Evolutionary conservation across 2,113 vertebrate genomes (phyloP), one percentile per base, ranked within the genome.

Genomic region (Pterocles orientalis): DNA sequence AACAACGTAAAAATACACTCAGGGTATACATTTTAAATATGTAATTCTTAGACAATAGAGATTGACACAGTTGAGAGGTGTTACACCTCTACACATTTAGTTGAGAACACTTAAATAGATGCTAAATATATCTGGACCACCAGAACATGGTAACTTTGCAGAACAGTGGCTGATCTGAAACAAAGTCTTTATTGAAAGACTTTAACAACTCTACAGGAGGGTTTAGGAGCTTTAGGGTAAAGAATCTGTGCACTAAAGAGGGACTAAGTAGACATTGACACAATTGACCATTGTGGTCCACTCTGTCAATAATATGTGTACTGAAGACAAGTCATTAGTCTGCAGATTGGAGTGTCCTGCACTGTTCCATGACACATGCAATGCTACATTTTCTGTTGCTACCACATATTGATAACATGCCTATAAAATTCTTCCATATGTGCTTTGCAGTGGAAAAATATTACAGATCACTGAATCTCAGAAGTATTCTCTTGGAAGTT

Each of bases 291-390:
- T 34, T 60, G 80, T 41, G 82, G 79, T 85, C 84, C 81, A 12
- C 65, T 84, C 82, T 62, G 62, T 70, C 66, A 76, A 15, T 89
- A 69, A 76, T 50, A 71, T 4, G 45, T n/a, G 45, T 47, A 16
- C 72, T 61, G 43, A 65, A 60, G n/a, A 78, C 93, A 79, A 95
- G 83, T 88, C 60, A 60, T 81, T 95, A 73, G 36, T 56, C 87
- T 94, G 81, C 64, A 90, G 88, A 70, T 7, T 85, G 57, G 58
- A 92, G 68, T 72, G 62, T 61, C 34, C 31, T 76, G 77, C 80
- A 71, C 73, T 43, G 18, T 48, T 76, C 69, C 47, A 13, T 66
- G n/a, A 70, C 48, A 58, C 70, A 94, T 68, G 26, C 43, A 54
- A n/a, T 81, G 79, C 73, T 79, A 82, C 28, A 18, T 84, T 90